Evolutionary conservation across 2,888 invertebrate genomes (phyloP), one percentile per base, ranked within the genome.

Genomic region (Limenitis camilla): DNA sequence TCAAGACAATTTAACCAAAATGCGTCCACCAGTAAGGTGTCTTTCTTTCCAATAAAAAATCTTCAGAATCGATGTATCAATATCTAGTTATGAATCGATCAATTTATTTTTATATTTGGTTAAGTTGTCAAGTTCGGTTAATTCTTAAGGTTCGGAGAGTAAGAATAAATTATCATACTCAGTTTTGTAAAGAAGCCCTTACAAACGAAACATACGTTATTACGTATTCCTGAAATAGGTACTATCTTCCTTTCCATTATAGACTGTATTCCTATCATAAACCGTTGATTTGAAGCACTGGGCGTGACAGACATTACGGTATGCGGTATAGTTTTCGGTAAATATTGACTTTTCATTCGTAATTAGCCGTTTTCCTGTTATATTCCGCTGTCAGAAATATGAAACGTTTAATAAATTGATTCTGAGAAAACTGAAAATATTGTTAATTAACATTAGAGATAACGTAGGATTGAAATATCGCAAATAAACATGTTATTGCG

Each of bases 321-420:
- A 44, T 53, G 35, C 19, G 19, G 51, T 51, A 48, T 40, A n/a
- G 19, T 19, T 27, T 33, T n/a, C 42, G 30, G 45, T 32, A 42
- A 54, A 57, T 48, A 58, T 52, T 57, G 38, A 28, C 10, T 52
- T 52, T 55, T 39, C 45, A 49, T 55, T 55, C 11, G 49, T 50
- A 46, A 55, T 53, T 50, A 53, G 10, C 10, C 40, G 36, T 58
- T 58, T 58, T 58, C 58, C 58, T 53, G 50, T 39, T 53, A 3
- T 9, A 29, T 43, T 44, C 30, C 41, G 41, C 19, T 56, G 45
- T 46, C 39, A 50, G 46, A 28, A 46, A 42, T 40, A 49, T 49
- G 39, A 32, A 42, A 40, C 45, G 36, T 28, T 53, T 36, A 11
- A 40, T 40, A 41, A 38, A 45, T 50, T 40, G 50, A 48, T 58